Evolutionary conservation across 92 coral and sea anemone species (phyloP), one percentile per base, ranked within the genome.

Genomic region (Pocillopora meandrina): DNA sequence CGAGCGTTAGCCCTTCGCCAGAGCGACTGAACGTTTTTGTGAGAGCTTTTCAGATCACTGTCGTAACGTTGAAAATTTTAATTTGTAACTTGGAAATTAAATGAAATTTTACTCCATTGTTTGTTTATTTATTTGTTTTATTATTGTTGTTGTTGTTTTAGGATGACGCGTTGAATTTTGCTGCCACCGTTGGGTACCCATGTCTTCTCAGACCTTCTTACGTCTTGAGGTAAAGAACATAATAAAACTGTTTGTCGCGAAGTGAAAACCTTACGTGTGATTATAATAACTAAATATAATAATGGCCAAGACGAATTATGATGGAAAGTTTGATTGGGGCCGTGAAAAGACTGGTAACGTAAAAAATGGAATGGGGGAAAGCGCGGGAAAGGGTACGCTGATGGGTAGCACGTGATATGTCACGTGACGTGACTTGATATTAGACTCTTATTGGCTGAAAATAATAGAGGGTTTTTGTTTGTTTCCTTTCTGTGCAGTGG

Each of bases 151-250:
- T 42, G 49, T 42, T 42, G 56, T 56, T 87, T 71, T 56, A 97
- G 99, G 93, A 97, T 78, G 99, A 97, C 74, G 99, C 99, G 6
- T 76, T 97, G 74, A 95, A 97, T 70, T 97, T 97, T 79, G 99
- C 99, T 1, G 98, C 98, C 8, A 88, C 90, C 81, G 98, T 97
- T 8, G 99, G 99, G 0, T 97, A 97, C 71, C 99, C 99, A 2
- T 97, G 99, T 76, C 90, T 97, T 55, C 89, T 97, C 59, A 86
- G 99, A 77, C 99, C 99, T 21, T 97, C 99, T 14, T 97, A 91
- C 80, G 99, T 97, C 16, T 82, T 97, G 42, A 97, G 99, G 99
- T 97, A 78, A 59, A 70, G 34, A n/a, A 77, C 47, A 10, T 14
- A 58, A 2, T 59, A 57, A 9, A 9, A 57, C 11, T 12, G 12